Evolutionary conservation across 2,888 invertebrate genomes (phyloP).

Genomic region (Drosophila anomalata): DNA sequence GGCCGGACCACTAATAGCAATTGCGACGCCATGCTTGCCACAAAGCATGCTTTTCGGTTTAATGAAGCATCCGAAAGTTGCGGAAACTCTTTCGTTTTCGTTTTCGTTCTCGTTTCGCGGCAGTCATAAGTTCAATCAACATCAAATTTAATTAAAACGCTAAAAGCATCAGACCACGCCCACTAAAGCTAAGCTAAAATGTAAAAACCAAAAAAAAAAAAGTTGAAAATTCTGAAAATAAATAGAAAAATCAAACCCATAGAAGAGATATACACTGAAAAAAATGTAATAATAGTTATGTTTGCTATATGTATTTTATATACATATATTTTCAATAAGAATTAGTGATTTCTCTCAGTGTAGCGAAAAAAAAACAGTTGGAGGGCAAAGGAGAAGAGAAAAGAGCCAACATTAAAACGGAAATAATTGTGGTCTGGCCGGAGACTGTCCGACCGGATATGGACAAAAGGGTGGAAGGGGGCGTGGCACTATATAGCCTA

Average conservation of each 20-base stretch:
- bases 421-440: slow-evolving; percentile 66
- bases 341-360: not conserved
- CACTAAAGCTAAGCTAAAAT: slow-evolving; percentile 50
- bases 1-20: not conserved
- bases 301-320: too few species aligned
- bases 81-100: slow-evolving; percentile 27
- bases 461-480: slow-evolving; percentile 10
- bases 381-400: slow-evolving; percentile 7
- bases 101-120: slow-evolving; percentile 17
- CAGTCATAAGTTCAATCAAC: slow-evolving; percentile 73
- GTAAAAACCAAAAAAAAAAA: slow-evolving; percentile 22
- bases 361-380: slow-evolving; percentile 2
- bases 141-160: slow-evolving; percentile 76
- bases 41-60: slow-evolving; percentile 45
- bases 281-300: not conserved
- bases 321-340: not conserved
- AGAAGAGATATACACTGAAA: not conserved
- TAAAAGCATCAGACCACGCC: slow-evolving; percentile 64
- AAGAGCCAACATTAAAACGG: slow-evolving; percentile 57
- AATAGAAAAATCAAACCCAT: slow-evolving; percentile 5
- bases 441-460: slow-evolving; percentile 42
- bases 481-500: not conserved
- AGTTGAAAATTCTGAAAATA: not conserved
- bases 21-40: not conserved
- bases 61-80: slow-evolving; percentile 42